A percentile compares a stretch with the other conserved stretches of the same genome.
Evolutionary conservation across 1,140 invertebrate species (phyloP).

Genomic region (Ceratosolen fusciceps): DNA sequence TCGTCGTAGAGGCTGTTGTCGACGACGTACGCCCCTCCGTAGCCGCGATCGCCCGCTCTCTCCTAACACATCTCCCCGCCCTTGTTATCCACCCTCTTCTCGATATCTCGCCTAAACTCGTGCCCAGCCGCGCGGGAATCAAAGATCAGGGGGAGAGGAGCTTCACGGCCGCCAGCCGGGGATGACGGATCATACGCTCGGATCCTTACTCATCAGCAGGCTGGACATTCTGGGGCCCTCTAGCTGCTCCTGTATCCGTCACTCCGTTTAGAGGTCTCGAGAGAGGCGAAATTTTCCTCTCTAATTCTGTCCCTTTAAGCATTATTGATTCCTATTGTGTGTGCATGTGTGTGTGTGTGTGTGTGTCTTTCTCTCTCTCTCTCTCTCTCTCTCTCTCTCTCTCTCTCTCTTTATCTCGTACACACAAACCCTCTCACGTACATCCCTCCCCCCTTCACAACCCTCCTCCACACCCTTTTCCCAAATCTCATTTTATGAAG

Average conservation of each 20-base stretch:
- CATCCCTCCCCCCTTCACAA: neutral
- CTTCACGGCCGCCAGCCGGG: neutral
- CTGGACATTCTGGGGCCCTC: neutral
- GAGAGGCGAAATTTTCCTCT: conserved; percentile 31
- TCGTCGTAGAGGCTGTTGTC: neutral
- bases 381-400: conserved; percentile 8
- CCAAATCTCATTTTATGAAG: no score
- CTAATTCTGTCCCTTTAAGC: conserved; percentile 41
- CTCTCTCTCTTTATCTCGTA: neutral
- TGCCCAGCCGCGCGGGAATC: neutral
- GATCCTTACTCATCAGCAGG: neutral
- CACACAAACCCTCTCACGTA: neutral
- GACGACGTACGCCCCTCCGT: neutral
- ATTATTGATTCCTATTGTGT: conserved; percentile 44
- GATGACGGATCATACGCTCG: neutral
- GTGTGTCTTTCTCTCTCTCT: conserved; percentile 13
- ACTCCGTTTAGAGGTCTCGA: neutral
- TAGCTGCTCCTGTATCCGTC: neutral
- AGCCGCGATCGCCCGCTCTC: no score
- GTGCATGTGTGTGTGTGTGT: neutral
- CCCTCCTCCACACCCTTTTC: no score
- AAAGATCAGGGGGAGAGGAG: neutral
- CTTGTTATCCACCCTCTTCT: no score
- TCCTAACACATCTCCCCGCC: no score
- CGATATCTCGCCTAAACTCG: no score